Evolutionary conservation across 1,140 invertebrate species (phyloP), one percentile per base, ranked within the genome.

Genomic region (Saccostrea glomerata): DNA sequence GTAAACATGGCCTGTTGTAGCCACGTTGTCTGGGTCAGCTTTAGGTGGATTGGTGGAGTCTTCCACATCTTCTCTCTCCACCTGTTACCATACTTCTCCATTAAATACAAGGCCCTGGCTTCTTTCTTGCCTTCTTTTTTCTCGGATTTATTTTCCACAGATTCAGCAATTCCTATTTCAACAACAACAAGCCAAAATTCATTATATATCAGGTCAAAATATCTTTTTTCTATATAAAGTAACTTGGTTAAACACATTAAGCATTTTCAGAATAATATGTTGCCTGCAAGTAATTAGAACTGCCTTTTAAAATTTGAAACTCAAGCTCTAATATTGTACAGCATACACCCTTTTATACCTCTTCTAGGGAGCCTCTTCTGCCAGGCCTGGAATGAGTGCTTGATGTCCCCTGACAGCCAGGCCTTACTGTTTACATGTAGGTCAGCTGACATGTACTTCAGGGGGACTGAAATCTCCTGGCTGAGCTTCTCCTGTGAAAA

Each of bases 1-100:
- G 98, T 98, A 93, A 99, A 99, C 89, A 99, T 96, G 11, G 99
- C 97, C 11, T 97, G 97, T 89, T 97, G 97, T 11, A 99, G 95
- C 98, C 98, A 99, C 6, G 97, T 97, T 1, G 96, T 96, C 89
- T 93, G 93, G 13, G 92, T 92, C 87, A 93, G 88, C 23, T 92
- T 90, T 73, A 94, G 82, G 2, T 89, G 90, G 23, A 93, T 87
- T 9, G 92, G 92, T 60, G 93, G 93, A 47, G 90, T 92, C 86
- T 93, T 93, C 92, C 92, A 92, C 91, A 95, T 93, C 88, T 94
- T 95, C 23, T 95, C 93, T 23, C 94, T 90, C 96, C 96, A 96
- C 13, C 95, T 93, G 17, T 90, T 95, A 0, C 96, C 97, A 93
- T 98, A 98, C 94, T 98, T 98, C 93, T 98, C 97, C 92, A 96